A percentile compares a stretch with the other conserved stretches of the same genome.
Evolutionary conservation across 2,888 invertebrate species (phyloP).

Genomic region (Tenthredo distinguenda): DNA sequence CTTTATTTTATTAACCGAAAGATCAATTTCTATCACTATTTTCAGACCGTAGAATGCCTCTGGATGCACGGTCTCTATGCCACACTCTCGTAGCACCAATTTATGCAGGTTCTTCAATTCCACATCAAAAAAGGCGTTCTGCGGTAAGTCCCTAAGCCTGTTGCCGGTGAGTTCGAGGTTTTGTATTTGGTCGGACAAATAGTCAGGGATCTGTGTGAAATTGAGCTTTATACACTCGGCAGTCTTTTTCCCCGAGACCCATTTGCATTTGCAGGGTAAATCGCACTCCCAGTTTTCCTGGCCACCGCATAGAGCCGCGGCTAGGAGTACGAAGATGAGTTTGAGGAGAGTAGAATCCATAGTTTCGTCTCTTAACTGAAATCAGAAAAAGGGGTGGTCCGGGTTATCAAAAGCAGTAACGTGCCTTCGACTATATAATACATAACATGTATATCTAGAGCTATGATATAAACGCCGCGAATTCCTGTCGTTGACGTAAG

Average conservation of each 20-base stretch:
- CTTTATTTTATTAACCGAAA: slow-evolving; percentile 87
- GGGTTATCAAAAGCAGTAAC: neutral
- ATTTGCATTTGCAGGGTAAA: slow-evolving; percentile 88
- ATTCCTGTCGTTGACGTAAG: slow-evolving; percentile 18
- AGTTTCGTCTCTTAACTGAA: slow-evolving; percentile 55
- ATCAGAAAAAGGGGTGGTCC: slow-evolving; percentile 56
- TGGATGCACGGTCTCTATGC: slow-evolving; percentile 85
- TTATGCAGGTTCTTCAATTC: slow-evolving; percentile 90
- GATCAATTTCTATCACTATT: slow-evolving; percentile 90
- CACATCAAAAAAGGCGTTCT: slow-evolving; percentile 85
- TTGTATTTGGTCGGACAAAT: slow-evolving; percentile 84
- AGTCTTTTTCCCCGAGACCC: slow-evolving; percentile 91
- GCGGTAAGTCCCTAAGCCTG: slow-evolving; percentile 83
- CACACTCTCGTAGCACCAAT: slow-evolving; percentile 87
- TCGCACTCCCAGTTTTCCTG: slow-evolving; percentile 82
- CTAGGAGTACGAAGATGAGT: slow-evolving; percentile 60
- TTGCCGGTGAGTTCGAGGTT: slow-evolving; percentile 86
- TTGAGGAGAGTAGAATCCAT: slow-evolving; percentile 65
- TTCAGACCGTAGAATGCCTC: slow-evolving; percentile 88
- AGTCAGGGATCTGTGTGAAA: slow-evolving; percentile 86
- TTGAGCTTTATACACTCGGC: slow-evolving; percentile 88
- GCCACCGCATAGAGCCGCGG: slow-evolving; percentile 76
- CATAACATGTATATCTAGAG: neutral
- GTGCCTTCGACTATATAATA: neutral
- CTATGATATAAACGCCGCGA: neutral